A percentile compares a stretch with the other conserved stretches of the same genome.
These are phyloP conservation scores for Chamaetylas fuelleborni DNA, from an alignment of 2,113 vertebrate species.

Conservation along the genomic window DNA sequence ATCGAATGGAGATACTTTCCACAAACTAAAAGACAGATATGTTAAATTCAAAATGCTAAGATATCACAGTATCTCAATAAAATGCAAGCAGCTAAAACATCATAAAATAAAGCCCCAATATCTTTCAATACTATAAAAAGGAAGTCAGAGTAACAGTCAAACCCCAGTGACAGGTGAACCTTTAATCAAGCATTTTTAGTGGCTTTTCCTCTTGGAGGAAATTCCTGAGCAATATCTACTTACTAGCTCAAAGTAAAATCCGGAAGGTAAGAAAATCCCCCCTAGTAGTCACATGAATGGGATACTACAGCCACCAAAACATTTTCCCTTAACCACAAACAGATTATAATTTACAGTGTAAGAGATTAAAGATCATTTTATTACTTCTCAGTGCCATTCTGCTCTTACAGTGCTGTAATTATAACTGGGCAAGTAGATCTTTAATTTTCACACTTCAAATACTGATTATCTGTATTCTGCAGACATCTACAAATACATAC, in stretches of 20 bases:
- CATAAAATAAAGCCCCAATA: not conserved
- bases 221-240: not conserved
- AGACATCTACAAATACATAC: slow-evolving; percentile 60
- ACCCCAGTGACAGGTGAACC: not conserved
- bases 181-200: not conserved
- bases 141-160: not conserved
- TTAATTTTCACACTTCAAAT: slow-evolving; percentile 67
- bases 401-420: slow-evolving; percentile 42
- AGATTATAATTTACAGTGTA: slow-evolving; percentile 44
- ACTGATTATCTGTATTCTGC: slow-evolving; percentile 58
- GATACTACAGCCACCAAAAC: not conserved
- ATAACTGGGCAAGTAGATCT: slow-evolving; percentile 63
- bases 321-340: slow-evolving; percentile 16
- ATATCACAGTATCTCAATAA: not conserved
- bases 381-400: slow-evolving; percentile 4
- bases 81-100: not conserved
- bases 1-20: not conserved
- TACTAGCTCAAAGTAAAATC: not conserved
- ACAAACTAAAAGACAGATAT: not conserved
- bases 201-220: not conserved
- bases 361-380: slow-evolving; percentile 50
- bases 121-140: not conserved
- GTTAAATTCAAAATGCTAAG: not conserved
- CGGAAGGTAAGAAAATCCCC: not conserved
- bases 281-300: not conserved